Evolutionary conservation across 2,888 invertebrate genomes (phyloP), one percentile per base, ranked within the genome.

Genomic region (Rutpela maculata): DNA sequence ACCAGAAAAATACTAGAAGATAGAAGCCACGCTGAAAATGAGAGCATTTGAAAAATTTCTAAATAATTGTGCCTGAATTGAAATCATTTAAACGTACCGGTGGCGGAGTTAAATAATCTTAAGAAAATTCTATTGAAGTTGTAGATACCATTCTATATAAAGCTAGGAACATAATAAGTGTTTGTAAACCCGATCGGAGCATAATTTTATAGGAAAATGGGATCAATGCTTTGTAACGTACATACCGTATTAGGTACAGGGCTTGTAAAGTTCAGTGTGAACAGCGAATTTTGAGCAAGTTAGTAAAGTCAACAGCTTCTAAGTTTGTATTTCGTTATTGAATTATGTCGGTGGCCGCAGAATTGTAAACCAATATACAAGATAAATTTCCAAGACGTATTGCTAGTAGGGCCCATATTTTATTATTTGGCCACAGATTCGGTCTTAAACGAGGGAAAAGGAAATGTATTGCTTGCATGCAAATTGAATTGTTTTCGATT

Each of bases 401-500:
- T 79, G 81, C 82, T 78, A 68, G 80, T 77, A 82, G 78, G 78
- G 79, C 80, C 82, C 76, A 82, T 86, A 85, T 86, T 84, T 86
- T 85, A 86, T 84, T 84, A 84, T 86, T 86, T 86, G 85, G 84
- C 86, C 85, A 80, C 84, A 83, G 84, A 83, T 85, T 82, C 82
- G 83, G 84, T 85, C 84, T 84, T 85, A 84, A 85, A 83, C 85
- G 83, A 78, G 82, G 83, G 81, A 83, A 83, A 78, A 82, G 79
- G 67, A 59, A 85, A 86, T 86, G 84, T 85, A 86, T 85, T 81
- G 85, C 84, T 80, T 74, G 81, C 81, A 86, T 86, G 86, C 84
- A 86, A 86, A 86, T 86, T 86, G 85, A 85, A 86, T 86, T 86
- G 86, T 84, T 85, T 84, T 82, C 84, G 84, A 86, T 86, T 85